Evolutionary conservation across 2,888 invertebrate genomes (phyloP).

Genomic region (Coecobrya sp.): DNA sequence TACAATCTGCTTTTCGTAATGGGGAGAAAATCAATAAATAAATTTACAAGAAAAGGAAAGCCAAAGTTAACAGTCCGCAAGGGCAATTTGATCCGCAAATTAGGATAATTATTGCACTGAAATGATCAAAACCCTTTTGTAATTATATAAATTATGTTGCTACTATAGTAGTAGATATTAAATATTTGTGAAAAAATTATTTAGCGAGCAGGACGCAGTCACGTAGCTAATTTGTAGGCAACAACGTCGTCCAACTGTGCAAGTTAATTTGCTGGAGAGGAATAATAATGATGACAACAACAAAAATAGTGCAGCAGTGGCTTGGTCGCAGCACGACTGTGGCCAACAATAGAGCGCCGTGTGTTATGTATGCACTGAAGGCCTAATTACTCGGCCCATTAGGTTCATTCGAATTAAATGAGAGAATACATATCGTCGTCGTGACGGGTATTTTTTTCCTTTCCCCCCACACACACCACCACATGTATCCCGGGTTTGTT

Average conservation of each 20-base stretch:
- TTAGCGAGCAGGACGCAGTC: slow-evolving; percentile 17
- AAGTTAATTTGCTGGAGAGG: slow-evolving; percentile 56
- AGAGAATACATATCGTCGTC: slow-evolving; percentile 85
- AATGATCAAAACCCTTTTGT: slow-evolving; percentile 25
- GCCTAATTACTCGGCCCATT: slow-evolving; percentile 86
- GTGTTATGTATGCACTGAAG: slow-evolving; percentile 83
- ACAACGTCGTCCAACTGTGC: slow-evolving; percentile 39
- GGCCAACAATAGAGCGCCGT: slow-evolving; percentile 40
- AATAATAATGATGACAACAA: slow-evolving; percentile 56
- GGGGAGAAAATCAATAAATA: slow-evolving; percentile 46
- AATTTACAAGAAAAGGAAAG: neutral
- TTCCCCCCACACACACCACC: slow-evolving; percentile 47
- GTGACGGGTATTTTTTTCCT: slow-evolving; percentile 85
- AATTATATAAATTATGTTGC: slow-evolving; percentile 47
- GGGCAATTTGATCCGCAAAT: slow-evolving; percentile 55
- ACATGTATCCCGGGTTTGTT: slow-evolving; percentile 73
- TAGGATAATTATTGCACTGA: slow-evolving; percentile 14
- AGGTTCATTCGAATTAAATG: slow-evolving; percentile 86
- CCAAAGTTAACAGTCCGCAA: slow-evolving; percentile 5
- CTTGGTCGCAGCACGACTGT: neutral
- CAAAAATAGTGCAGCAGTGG: slow-evolving; percentile 33
- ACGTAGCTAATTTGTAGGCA: slow-evolving; percentile 58
- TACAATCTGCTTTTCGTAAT: neutral
- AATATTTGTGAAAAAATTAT: slow-evolving; percentile 48
- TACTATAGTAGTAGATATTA: too few relatives aligned